phyloP scores from a whole-genome alignment of 2,888 invertebrate genomes.

The Myopa tessellatipennis region DNA sequence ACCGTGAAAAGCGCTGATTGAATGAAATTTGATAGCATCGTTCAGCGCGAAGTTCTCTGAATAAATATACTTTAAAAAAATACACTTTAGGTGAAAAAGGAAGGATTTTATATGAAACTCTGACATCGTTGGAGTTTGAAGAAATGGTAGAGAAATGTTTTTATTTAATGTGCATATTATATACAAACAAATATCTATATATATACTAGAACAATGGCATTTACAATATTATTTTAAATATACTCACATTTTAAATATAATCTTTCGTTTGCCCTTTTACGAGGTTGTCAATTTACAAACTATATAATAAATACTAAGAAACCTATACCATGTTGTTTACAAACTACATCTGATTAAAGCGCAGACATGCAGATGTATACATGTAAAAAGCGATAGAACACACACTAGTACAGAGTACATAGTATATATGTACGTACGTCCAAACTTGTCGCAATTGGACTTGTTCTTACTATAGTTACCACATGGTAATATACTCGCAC shows the following conservation, averaged over 20 bases:
- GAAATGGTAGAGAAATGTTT: slow-evolving; percentile 21
- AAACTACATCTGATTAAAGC: too few relatives aligned
- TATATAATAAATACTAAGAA: not conserved
- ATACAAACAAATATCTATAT: not conserved
- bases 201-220: too few relatives aligned
- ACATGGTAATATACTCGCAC: not conserved
- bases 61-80: slow-evolving; percentile 5
- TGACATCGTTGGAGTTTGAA: not conserved
- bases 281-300: not conserved
- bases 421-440: too few relatives aligned
- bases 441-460: too few relatives aligned
- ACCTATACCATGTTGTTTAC: not conserved
- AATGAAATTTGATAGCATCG: slow-evolving; percentile 24
- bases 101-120: not conserved
- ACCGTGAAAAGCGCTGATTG: slow-evolving; percentile 7
- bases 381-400: too few relatives aligned
- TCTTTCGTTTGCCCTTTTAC: too few relatives aligned
- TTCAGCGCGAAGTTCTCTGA: not conserved
- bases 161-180: not conserved
- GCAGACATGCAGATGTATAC: too few relatives aligned
- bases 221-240: too few relatives aligned
- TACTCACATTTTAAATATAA: too few relatives aligned
- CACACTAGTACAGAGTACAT: too few relatives aligned
- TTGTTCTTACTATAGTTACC: too few relatives aligned
- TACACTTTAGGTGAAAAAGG: too few relatives aligned